These are phyloP conservation scores for Hystrix cristata DNA, from an alignment of 2,113 vertebrate genomes.

Conservation along the genomic window DNA sequence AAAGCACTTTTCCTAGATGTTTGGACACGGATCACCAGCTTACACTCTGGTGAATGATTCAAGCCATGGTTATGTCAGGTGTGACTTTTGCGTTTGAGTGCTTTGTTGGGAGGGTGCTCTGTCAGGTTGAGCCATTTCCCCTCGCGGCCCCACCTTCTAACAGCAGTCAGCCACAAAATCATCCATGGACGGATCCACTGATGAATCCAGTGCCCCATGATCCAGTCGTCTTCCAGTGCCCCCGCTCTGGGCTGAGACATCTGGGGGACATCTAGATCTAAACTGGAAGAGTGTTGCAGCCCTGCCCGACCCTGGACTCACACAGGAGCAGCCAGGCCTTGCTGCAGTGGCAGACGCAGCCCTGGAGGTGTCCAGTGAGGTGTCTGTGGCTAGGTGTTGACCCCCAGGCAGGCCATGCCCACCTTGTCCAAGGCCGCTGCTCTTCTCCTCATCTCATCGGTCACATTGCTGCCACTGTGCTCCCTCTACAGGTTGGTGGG, in stretches of 20 bases:
- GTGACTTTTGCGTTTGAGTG: neutral
- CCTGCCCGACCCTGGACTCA: neutral
- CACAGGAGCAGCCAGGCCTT: neutral
- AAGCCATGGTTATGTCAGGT: neutral
- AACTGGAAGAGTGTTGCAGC: neutral
- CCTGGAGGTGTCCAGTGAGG: neutral
- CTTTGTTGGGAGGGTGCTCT: too few species aligned
- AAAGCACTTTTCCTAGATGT: neutral
- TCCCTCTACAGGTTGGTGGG: neutral
- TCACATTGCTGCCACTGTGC: neutral
- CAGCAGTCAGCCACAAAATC: neutral
- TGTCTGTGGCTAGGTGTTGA: neutral
- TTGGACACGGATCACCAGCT: neutral
- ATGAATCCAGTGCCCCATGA: neutral
- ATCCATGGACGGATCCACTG: neutral
- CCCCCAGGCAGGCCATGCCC: too few species aligned
- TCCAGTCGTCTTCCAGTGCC: neutral
- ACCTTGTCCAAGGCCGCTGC: neutral
- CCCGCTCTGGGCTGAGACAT: neutral
- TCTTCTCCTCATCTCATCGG: neutral
- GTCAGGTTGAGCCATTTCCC: neutral
- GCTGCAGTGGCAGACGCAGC: too few species aligned
- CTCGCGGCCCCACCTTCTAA: neutral
- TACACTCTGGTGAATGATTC: neutral
- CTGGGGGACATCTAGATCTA: neutral